Evolutionary conservation across 2,888 invertebrate species (phyloP).

Genomic region (Argyresthia goedartella): DNA sequence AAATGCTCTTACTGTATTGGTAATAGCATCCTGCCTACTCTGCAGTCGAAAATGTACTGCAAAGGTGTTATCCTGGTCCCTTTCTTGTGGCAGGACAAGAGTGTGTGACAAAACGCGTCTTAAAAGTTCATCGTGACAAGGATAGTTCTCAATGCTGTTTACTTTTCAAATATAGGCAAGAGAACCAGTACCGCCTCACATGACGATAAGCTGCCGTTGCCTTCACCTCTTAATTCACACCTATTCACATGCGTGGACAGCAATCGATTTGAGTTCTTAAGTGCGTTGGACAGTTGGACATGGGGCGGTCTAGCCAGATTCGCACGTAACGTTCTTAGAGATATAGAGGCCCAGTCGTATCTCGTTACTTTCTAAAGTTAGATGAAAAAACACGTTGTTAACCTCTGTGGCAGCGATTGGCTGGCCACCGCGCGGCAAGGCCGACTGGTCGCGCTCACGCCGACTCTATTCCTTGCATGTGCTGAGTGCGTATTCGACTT

Average conservation of each 20-base stretch:
- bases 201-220: no score
- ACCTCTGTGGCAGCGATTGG: constrained; percentile 61
- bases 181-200: no score
- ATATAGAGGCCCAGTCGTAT: constrained; percentile 31
- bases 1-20: no score
- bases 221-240: neutral
- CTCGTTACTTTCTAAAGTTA: constrained; percentile 66
- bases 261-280: neutral
- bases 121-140: no score
- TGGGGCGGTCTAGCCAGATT: neutral
- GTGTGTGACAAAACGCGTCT: no score
- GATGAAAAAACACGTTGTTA: constrained; percentile 63
- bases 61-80: no score
- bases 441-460: constrained; percentile 37
- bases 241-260: neutral
- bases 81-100: no score
- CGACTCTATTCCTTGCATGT: constrained; percentile 8
- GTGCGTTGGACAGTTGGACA: neutral
- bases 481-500: neutral
- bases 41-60: no score
- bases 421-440: constrained; percentile 51
- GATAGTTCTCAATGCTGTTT: no score
- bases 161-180: no score
- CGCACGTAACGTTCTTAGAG: constrained; percentile 21
- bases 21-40: no score